Evolutionary conservation across 2,888 invertebrate species (phyloP), one percentile per base, ranked within the genome.

Genomic region (Hypomecis atomaria): DNA sequence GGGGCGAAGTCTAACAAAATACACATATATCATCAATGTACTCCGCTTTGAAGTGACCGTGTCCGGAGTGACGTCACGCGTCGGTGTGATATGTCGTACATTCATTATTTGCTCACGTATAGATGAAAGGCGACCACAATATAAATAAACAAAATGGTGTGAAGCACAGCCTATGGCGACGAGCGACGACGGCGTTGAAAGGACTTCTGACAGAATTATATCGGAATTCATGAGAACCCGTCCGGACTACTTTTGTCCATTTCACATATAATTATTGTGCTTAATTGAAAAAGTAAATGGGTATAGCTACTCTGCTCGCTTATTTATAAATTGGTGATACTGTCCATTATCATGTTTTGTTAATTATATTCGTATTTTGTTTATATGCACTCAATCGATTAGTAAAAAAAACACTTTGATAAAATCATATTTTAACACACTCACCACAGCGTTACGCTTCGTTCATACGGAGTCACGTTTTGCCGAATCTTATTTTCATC

Each of bases 101-200:
- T 88, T 89, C 86, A 87, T 90, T 89, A 91, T 91, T 92, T 88
- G 84, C 88, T 89, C 90, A 91, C 90, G 88, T 89, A 88, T 84
- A 89, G 91, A 92, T 92, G 91, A 91, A 92, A 91, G 90, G 88
- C 85, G 83, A 78, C 82, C 85, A 87, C 82, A 89, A 86, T 84
- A 91, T 88, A 91, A 91, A 92, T 90, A 91, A 90, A 92, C 87
- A 86, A 86, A 67, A 87, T 86, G 80, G 85, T 86, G 84, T 84
- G 86, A 85, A 85, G 83, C 81, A 82, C 78, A 76, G 77, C 77
- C 84, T 83, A 79, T 75, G 79, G 83, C 81, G 79, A 82, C 80
- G 83, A 81, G 78, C 45, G 78, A 81, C 55, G 78, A 80, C 36
- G 49, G 3, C 80, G 83, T 82, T 83, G 82, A 89, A 87, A 84